A percentile compares a stretch with the other conserved stretches of the same genome.
phyloP scores from a whole-genome alignment of 2,113 vertebrate species.

The Python bivittatus region DNA sequence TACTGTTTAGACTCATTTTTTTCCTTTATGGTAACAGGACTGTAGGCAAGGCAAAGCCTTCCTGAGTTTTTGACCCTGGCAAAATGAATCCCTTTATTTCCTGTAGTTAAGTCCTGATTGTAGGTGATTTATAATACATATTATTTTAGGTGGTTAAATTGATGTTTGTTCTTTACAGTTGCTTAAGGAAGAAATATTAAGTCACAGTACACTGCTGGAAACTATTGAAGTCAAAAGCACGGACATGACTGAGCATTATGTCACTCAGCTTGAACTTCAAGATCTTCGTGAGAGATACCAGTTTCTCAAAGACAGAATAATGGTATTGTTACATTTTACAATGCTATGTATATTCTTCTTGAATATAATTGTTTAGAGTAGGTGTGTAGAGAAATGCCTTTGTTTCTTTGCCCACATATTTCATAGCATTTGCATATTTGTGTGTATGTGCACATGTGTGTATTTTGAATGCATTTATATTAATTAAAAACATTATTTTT shows the following conservation, averaged over 20 bases:
- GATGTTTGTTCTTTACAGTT: conserved; percentile 75
- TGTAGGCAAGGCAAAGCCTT: neutral
- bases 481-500: neutral
- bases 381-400: neutral
- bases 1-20: neutral
- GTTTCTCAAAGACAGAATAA: conserved; percentile 82
- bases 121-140: neutral
- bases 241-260: conserved; percentile 88
- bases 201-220: conserved; percentile 87
- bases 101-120: neutral
- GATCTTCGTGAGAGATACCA: conserved; percentile 87
- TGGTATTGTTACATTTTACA: conserved; percentile 74
- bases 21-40: neutral
- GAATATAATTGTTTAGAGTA: neutral
- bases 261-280: conserved; percentile 89
- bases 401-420: neutral
- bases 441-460: neutral
- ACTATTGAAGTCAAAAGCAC: conserved; percentile 89
- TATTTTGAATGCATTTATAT: neutral
- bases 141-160: conserved; percentile 19
- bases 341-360: neutral
- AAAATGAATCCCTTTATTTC: neutral
- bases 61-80: neutral
- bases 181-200: conserved; percentile 91
- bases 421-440: neutral